Percentiles rank a stretch among this genome's conserved stretches.
Conservation (phyloP, 1,140 invertebrate genomes). For the Aphelenchoides fujianensis region DNA sequence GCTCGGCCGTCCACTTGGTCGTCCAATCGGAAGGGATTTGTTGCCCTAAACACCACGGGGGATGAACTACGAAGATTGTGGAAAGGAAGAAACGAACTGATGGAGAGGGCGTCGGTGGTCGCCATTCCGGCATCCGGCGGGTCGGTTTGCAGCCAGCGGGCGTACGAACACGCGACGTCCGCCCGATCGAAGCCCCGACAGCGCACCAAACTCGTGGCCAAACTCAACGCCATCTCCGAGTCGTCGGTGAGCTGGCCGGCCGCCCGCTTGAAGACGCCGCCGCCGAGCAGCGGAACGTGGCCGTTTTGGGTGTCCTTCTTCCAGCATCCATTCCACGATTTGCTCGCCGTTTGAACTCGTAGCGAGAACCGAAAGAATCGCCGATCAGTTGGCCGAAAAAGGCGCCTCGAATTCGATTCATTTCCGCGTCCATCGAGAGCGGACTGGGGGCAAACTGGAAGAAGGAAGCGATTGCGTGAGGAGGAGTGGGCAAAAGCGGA, state of each 20-base stretch:
- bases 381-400: slow-evolving; percentile 37
- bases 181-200: slow-evolving; percentile 13
- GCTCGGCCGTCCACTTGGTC: neutral
- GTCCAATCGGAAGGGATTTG: slow-evolving; percentile 17
- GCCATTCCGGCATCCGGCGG: slow-evolving; percentile 38
- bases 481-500: no score
- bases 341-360: slow-evolving; percentile 29
- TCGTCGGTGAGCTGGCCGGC: slow-evolving; percentile 38
- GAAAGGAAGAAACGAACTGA: slow-evolving; percentile 15
- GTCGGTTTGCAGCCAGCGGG: slow-evolving; percentile 24
- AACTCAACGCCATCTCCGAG: slow-evolving; percentile 37
- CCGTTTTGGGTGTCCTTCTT: slow-evolving; percentile 23
- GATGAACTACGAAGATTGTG: slow-evolving; percentile 3
- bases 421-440: no score
- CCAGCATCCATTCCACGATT: slow-evolving; percentile 19
- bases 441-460: no score
- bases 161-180: slow-evolving; percentile 37
- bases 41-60: neutral
- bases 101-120: slow-evolving; percentile 20
- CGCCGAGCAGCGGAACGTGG: slow-evolving; percentile 33
- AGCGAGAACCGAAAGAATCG: slow-evolving; percentile 32
- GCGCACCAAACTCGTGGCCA: slow-evolving; percentile 30
- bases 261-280: slow-evolving; percentile 11
- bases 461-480: no score
- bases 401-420: slow-evolving; percentile 21